Conservation (phyloP, 2,797 vertebrate genomes). For the Bradypodion ventrale region DNA sequence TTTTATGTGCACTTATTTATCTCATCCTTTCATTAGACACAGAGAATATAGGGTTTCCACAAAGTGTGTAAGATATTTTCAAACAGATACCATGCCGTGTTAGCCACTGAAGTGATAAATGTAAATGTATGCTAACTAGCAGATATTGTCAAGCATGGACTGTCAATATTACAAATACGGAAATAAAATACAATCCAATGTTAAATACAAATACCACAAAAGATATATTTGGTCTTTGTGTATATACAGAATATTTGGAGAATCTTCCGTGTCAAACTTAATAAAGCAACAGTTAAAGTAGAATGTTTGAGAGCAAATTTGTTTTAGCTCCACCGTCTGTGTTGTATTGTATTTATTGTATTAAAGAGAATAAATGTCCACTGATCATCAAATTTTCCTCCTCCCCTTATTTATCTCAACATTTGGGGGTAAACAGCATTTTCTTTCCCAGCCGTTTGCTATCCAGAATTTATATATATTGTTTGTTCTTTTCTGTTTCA, state of each 20-base stretch:
- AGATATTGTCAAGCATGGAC: slow-evolving; percentile 14
- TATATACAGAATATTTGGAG: background rate
- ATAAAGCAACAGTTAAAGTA: background rate
- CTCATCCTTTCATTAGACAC: background rate
- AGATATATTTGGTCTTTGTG: background rate
- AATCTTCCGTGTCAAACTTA: background rate
- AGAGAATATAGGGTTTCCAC: background rate
- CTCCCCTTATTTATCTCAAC: background rate
- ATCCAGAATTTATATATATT: no score
- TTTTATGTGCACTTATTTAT: background rate
- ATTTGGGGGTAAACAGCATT: no score
- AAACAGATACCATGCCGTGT: background rate
- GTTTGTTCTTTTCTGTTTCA: background rate
- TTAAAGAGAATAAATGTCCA: background rate
- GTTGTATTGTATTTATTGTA: background rate
- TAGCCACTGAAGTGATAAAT: background rate
- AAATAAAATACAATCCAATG: slow-evolving; percentile 10
- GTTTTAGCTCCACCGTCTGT: background rate
- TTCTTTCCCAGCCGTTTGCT: background rate
- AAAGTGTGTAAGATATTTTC: background rate
- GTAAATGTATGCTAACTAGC: background rate
- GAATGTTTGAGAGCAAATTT: background rate
- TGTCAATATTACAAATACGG: background rate
- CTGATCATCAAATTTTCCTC: background rate
- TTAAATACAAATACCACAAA: background rate